Evolutionary conservation across 2,797 vertebrate genomes (phyloP).

Genomic region (Enteromius fasciolatus): DNA sequence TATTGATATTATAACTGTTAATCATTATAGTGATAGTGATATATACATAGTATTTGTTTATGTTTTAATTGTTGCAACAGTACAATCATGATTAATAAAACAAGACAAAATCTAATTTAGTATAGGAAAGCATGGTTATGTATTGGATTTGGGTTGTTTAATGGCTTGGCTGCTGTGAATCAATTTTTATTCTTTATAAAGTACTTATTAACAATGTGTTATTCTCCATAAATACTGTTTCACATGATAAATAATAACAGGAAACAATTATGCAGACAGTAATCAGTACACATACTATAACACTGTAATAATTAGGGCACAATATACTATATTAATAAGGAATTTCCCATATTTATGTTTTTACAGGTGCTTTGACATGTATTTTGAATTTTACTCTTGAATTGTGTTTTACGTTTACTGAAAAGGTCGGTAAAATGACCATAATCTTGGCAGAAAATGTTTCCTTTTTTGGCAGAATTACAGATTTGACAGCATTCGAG

Average conservation of each 20-base stretch:
- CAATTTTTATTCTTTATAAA: neutral
- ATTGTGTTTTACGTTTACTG: neutral
- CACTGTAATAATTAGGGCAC: too few species aligned
- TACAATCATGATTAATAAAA: neutral
- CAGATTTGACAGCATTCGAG: neutral
- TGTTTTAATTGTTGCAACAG: neutral
- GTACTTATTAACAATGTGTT: neutral
- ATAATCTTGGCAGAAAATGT: neutral
- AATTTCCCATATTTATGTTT: neutral
- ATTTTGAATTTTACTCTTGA: neutral
- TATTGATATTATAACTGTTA: neutral
- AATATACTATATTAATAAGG: neutral
- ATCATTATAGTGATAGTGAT: too few species aligned
- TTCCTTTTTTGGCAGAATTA: neutral
- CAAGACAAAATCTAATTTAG: neutral
- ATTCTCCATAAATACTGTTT: neutral
- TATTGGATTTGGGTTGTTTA: neutral
- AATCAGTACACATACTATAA: neutral
- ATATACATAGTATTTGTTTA: neutral
- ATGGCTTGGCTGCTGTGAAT: neutral
- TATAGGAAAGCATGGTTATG: neutral
- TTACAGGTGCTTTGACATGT: neutral
- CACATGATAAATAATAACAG: neutral
- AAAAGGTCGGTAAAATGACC: too few species aligned
- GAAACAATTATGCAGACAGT: slow-evolving; percentile 21